Evolutionary conservation across 1,140 invertebrate genomes (phyloP).

Genomic region (Drosophila sp.): DNA sequence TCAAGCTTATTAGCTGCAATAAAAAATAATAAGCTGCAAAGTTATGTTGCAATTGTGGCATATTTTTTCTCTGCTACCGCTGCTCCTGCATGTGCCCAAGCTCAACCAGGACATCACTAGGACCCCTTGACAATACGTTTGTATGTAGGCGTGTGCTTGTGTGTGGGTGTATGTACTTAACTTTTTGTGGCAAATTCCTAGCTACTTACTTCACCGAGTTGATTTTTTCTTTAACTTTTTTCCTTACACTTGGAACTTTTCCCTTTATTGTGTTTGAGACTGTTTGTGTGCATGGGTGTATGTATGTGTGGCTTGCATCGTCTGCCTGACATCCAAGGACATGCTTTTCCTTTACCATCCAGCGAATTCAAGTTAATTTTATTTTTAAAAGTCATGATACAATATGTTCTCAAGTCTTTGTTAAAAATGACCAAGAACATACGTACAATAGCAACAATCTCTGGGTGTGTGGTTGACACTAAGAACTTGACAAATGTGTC

Average conservation of each 20-base stretch:
- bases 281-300: slow-evolving; percentile 8
- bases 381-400: slow-evolving; percentile 65
- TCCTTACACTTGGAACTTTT: slow-evolving; percentile 48
- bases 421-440: slow-evolving; percentile 30
- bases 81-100: slow-evolving; percentile 3
- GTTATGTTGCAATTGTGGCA: slow-evolving; percentile 78
- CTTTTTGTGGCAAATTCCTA: slow-evolving; percentile 46
- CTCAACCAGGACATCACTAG: not conserved
- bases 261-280: slow-evolving; percentile 34
- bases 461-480: slow-evolving; percentile 34
- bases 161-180: slow-evolving; percentile 34
- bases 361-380: slow-evolving; percentile 67
- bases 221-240: slow-evolving; percentile 25
- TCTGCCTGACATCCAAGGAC: slow-evolving; percentile 49
- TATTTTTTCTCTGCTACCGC: slow-evolving; percentile 36
- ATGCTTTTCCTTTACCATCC: slow-evolving; percentile 10
- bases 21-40: slow-evolving; percentile 81
- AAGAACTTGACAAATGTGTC: slow-evolving; percentile 55
- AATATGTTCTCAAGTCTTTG: slow-evolving; percentile 59
- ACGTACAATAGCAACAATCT: slow-evolving; percentile 32
- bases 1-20: slow-evolving; percentile 78
- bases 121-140: slow-evolving; percentile 1
- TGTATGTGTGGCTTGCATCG: slow-evolving; percentile 2
- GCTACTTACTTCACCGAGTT: slow-evolving; percentile 51
- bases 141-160: slow-evolving; percentile 6